phyloP scores from a whole-genome alignment of 2,113 vertebrate genomes.

The Nothocercus nigrocapillus region DNA sequence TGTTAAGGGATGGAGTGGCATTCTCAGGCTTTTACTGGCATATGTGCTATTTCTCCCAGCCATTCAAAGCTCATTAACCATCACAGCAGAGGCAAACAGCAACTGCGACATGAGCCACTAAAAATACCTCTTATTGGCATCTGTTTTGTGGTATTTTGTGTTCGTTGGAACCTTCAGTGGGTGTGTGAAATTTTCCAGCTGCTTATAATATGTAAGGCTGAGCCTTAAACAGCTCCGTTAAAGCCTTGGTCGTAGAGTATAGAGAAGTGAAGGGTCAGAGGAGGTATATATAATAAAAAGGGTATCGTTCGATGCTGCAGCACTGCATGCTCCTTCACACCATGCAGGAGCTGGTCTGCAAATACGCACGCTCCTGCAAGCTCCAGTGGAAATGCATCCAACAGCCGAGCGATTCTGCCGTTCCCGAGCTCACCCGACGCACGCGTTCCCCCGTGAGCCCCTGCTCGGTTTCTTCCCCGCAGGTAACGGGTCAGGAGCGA shows the following conservation, averaged over 20 bases:
- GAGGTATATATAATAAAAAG: background rate
- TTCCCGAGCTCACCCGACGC: background rate
- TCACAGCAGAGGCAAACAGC: constrained; percentile 72
- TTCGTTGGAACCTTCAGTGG: constrained; percentile 73
- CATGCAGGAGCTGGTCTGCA: background rate
- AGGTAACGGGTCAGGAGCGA: background rate
- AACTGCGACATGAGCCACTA: constrained; percentile 72
- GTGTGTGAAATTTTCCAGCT: constrained; percentile 81
- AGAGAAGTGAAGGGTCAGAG: background rate
- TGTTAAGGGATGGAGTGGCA: background rate
- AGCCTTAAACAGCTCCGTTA: constrained; percentile 53
- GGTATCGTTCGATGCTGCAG: background rate
- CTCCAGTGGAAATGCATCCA: background rate
- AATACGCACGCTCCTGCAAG: background rate
- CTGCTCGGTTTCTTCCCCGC: background rate
- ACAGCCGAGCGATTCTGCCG: background rate
- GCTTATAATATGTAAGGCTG: constrained; percentile 59
- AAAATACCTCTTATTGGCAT: constrained; percentile 81
- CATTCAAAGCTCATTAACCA: constrained; percentile 69
- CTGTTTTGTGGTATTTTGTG: constrained; percentile 69
- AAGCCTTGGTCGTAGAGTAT: background rate
- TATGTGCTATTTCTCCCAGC: constrained; percentile 54
- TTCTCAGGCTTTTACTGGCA: constrained; percentile 53
- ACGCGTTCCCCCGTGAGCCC: rapidly evolving
- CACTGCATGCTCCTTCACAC: background rate